phyloP scores from a whole-genome alignment of 2,113 vertebrate species.

The Cnemophilus loriae region DNA sequence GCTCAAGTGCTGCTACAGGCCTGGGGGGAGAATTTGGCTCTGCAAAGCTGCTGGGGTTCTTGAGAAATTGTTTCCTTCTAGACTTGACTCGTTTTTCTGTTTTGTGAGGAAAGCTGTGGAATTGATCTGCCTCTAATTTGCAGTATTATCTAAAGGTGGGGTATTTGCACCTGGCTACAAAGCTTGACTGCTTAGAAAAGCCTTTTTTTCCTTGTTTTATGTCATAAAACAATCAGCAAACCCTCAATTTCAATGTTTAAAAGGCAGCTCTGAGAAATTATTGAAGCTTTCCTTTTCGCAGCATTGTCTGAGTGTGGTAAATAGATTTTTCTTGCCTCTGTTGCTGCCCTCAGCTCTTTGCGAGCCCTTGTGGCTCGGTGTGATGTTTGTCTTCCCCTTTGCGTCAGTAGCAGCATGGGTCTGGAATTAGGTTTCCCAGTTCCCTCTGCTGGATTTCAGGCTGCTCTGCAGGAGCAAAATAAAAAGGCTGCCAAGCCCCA shows the following conservation, averaged over 20 bases:
- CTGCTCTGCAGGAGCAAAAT: slow-evolving; percentile 59
- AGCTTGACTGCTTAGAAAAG: not conserved
- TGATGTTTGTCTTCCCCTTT: slow-evolving; percentile 39
- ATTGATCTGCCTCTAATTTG: not conserved
- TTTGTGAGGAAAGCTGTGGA: not conserved
- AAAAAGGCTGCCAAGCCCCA: not conserved
- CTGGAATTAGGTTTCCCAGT: slow-evolving; percentile 51
- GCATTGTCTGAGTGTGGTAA: not conserved
- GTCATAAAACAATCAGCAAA: not conserved
- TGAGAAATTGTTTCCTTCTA: not conserved
- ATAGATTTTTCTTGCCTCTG: not conserved
- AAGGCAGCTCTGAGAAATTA: not conserved
- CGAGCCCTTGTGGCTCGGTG: not conserved
- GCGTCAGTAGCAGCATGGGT: slow-evolving; percentile 36
- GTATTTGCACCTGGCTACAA: not conserved
- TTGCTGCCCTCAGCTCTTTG: not conserved
- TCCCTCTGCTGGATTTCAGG: slow-evolving; percentile 58
- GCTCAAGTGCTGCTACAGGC: not conserved
- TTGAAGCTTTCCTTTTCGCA: not conserved
- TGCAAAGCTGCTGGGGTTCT: not conserved
- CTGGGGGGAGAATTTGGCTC: not conserved
- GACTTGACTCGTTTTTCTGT: not conserved
- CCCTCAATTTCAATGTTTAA: not conserved
- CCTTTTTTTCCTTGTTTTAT: not conserved
- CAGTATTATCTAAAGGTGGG: not conserved